Conservation (phyloP, 2,888 invertebrate species). For the Boloria selene region DNA sequence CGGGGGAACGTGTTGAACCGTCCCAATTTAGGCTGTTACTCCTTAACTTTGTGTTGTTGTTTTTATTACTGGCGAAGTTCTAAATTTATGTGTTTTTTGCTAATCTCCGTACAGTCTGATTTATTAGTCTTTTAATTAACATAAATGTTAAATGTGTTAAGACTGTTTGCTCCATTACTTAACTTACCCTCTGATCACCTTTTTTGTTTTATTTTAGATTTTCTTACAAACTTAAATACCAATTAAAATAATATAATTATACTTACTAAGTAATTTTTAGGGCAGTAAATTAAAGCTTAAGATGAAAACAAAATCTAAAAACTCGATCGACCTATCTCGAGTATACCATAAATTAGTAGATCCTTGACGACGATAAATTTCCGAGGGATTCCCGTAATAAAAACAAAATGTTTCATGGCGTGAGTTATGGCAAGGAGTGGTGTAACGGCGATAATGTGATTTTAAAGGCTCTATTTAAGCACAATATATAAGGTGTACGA, state of each 20-base stretch:
- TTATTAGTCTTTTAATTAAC: constrained; percentile 31
- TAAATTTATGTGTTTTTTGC: constrained; percentile 33
- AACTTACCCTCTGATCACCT: neutral
- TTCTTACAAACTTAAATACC: neutral
- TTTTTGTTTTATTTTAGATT: neutral
- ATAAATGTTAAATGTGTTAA: neutral
- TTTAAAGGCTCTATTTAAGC: constrained; percentile 23
- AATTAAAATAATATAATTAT: neutral
- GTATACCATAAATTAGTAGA: constrained; percentile 42
- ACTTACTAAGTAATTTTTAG: neutral
- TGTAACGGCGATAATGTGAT: constrained; percentile 33
- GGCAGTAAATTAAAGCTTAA: neutral
- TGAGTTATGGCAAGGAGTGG: constrained; percentile 56
- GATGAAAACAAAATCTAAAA: constrained; percentile 12
- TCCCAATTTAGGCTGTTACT: constrained; percentile 29
- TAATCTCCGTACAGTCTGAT: constrained; percentile 24
- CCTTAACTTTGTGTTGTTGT: constrained; percentile 33
- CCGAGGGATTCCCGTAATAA: constrained; percentile 51
- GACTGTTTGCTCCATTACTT: constrained; percentile 1
- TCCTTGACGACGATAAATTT: constrained; percentile 52
- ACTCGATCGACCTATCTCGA: constrained; percentile 12
- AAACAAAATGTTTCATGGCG: constrained; percentile 45
- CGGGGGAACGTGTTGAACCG: constrained; percentile 29
- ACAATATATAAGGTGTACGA: constrained; percentile 11
- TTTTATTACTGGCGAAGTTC: constrained; percentile 31